phyloP scores from a whole-genome alignment of 2,797 vertebrate species.

The Setipinna tenuifilis region DNA sequence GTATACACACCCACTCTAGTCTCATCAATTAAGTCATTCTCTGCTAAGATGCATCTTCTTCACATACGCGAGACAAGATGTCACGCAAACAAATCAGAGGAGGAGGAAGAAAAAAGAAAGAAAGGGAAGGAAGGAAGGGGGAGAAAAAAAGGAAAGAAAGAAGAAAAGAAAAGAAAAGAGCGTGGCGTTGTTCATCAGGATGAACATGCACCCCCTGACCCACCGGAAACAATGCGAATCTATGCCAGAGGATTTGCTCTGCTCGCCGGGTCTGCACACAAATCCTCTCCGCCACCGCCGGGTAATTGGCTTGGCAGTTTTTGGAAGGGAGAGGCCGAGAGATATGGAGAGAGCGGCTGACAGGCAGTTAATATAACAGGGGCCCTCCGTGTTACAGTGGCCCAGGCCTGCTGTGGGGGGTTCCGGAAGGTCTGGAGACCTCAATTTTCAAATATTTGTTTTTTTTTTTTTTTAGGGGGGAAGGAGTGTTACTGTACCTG shows the following conservation, averaged over 20 bases:
- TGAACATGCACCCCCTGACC: constrained; percentile 60
- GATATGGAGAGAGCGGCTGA: constrained; percentile 16
- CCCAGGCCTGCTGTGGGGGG: not conserved
- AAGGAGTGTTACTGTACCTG: not conserved
- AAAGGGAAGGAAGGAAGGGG: too few species aligned
- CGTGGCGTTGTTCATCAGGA: constrained; percentile 56
- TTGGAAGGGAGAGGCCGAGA: constrained; percentile 45
- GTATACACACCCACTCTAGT: constrained; percentile 31
- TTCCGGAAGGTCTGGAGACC: not conserved
- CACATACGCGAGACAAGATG: constrained; percentile 44
- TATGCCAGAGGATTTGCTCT: constrained; percentile 46
- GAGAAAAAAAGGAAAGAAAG: not conserved
- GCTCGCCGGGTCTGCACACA: constrained; percentile 39
- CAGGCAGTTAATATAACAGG: constrained; percentile 51
- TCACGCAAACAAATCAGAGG: constrained; percentile 54
- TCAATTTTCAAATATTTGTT: constrained; percentile 11
- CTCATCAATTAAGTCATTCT: constrained; percentile 58
- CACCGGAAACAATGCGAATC: constrained; percentile 52
- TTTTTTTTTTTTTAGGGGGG: too few species aligned
- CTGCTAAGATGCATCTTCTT: constrained; percentile 56
- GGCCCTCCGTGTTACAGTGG: constrained; percentile 45
- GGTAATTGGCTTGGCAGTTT: constrained; percentile 58
- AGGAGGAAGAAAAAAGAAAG: too few species aligned
- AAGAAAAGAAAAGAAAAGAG: constrained; percentile 47
- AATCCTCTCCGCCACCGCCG: constrained; percentile 50